Evolutionary conservation across 2,888 invertebrate species (phyloP), one percentile per base, ranked within the genome.

Genomic region (Orthosia incerta): DNA sequence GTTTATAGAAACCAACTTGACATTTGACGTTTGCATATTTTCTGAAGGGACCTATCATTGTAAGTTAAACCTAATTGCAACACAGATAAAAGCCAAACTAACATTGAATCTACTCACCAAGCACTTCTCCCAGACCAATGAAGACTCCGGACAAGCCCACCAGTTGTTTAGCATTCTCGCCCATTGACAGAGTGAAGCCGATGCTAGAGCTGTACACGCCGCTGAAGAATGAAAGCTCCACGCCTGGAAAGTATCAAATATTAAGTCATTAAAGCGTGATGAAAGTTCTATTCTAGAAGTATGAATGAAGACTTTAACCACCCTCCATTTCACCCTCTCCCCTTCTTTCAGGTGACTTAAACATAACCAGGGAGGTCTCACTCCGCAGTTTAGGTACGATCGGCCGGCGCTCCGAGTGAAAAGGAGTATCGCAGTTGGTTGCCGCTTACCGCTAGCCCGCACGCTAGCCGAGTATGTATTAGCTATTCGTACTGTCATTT

Each of bases 141-240:
- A 98, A 98, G 78, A 99, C 99, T 0, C 99, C 99, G 3, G 99
- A 99, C 11, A 99, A 96, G 0, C 99, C 99, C 39, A 99, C 98
- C 26, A 99, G 97, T 84, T 98, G 98, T 89, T 99, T 99, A 0
- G 98, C 97, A 61, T 97, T 97, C 9, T 97, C 97, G 0, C 98
- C 98, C 91, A 99, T 97, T 12, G 97, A 94, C 65, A 97, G 91
- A 0, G 99, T 99, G 91, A 98, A 98, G 0, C 99, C 99, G 80
- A 99, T 98, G 84, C 98, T 98, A 0, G 99, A 97, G 48, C 99
- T 98, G 95, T 99, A 99, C 1, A 99, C 99, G 0, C 99, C 99
- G 89, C 99, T 99, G 96, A 98, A 99, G 97, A 99, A 99, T 0
- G 99, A 99, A 59, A 99, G 93, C 91, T 99, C 99, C 71, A 99